A percentile compares a stretch with the other conserved stretches of the same genome.
phyloP scores from a whole-genome alignment of 53 echinoderm and acorn worm genomes.

The Pentamera pediparva region DNA sequence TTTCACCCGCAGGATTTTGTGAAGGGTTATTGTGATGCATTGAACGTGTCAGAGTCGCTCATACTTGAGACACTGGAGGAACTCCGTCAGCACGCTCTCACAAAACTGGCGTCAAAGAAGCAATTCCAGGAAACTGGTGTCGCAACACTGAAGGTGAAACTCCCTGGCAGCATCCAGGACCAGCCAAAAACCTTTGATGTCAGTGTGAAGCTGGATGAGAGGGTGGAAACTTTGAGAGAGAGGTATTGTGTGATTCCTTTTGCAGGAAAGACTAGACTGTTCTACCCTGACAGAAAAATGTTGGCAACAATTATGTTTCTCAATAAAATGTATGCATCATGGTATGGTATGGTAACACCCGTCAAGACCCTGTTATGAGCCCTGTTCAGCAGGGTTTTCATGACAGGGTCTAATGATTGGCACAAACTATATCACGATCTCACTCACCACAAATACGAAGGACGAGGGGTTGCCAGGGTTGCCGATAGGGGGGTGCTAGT shows the following conservation, averaged over 20 bases:
- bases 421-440: too few relatives aligned
- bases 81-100: conserved; percentile 77
- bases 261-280: background rate
- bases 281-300: too few relatives aligned
- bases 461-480: too few relatives aligned
- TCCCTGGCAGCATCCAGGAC: conserved; percentile 13
- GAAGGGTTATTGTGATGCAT: conserved; percentile 33
- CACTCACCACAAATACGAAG: too few relatives aligned
- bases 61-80: conserved; percentile 61
- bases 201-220: conserved; percentile 57
- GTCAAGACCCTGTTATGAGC: too few relatives aligned
- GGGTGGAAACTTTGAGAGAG: conserved; percentile 44
- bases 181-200: conserved; percentile 36
- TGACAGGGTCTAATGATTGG: too few relatives aligned
- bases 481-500: too few relatives aligned
- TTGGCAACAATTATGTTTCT: too few relatives aligned
- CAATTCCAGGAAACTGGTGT: conserved; percentile 49
- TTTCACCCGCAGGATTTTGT: conserved; percentile 48
- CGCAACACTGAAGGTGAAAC: conserved; percentile 75
- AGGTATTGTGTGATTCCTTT: conserved; percentile 33
- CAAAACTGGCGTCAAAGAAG: conserved; percentile 63
- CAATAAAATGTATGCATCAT: too few relatives aligned
- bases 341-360: too few relatives aligned
- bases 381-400: too few relatives aligned
- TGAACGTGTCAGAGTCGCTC: conserved; percentile 41